A percentile compares a stretch with the other conserved stretches of the same genome.
phyloP scores from a whole-genome alignment of 2,113 vertebrate genomes.

The Amphiprion percula region DNA sequence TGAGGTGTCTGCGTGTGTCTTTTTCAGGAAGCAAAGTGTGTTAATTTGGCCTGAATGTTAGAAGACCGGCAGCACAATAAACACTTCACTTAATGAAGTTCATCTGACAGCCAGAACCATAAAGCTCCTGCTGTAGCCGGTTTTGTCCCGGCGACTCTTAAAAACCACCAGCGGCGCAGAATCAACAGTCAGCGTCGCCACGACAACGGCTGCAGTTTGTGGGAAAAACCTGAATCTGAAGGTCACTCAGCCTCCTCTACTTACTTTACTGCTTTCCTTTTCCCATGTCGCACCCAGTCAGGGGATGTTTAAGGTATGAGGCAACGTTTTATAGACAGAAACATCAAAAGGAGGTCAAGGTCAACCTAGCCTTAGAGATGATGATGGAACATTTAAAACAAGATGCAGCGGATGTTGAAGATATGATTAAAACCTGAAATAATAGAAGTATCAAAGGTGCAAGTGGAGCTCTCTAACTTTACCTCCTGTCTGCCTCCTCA shows the following conservation, averaged over 20 bases:
- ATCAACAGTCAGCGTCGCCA: conserved; percentile 39
- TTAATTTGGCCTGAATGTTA: conserved; percentile 36
- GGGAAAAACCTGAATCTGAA: conserved; percentile 40
- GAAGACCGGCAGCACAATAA: conserved; percentile 45
- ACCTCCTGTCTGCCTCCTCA: too few species aligned
- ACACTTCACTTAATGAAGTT: conserved; percentile 70
- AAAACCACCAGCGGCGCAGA: conserved; percentile 28
- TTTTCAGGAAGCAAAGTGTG: conserved; percentile 23
- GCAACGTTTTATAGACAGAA: not conserved
- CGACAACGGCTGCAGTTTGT: conserved; percentile 22
- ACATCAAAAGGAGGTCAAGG: not conserved
- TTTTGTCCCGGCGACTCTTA: conserved; percentile 19
- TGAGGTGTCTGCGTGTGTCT: not conserved
- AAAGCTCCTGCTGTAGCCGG: conserved; percentile 28
- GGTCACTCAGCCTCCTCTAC: conserved; percentile 18
- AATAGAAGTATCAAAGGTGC: too few species aligned
- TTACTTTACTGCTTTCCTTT: not conserved
- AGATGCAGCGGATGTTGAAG: too few species aligned
- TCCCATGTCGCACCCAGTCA: conserved; percentile 3
- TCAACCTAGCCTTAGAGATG: too few species aligned
- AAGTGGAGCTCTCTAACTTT: too few species aligned
- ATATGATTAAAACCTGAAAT: too few species aligned
- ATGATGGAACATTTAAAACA: too few species aligned
- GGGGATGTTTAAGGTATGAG: not conserved
- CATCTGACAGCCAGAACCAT: conserved; percentile 39